A percentile compares a stretch with the other conserved stretches of the same genome.
Conservation (phyloP, 2,888 invertebrate species). For the Sussaba pulchella region DNA sequence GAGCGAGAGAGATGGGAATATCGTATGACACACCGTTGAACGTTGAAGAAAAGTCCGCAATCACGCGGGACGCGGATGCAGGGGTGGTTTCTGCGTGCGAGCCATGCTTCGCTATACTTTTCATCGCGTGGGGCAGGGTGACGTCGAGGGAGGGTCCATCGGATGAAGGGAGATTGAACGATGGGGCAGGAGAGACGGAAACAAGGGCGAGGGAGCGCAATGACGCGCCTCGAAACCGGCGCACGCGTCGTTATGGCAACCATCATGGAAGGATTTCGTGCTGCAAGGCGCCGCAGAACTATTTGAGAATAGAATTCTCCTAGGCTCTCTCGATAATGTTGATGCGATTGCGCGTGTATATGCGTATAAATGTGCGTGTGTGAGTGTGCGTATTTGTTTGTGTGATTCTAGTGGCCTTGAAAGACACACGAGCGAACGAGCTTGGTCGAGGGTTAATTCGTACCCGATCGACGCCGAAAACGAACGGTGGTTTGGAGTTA, state of each 20-base stretch:
- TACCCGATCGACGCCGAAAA: constrained; percentile 1
- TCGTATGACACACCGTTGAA: constrained; percentile 19
- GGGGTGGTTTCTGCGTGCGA: constrained; percentile 26
- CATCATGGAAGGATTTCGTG: constrained; percentile 28
- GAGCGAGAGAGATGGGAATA: constrained; percentile 1
- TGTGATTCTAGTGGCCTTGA: constrained; percentile 52
- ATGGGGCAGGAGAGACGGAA: constrained; percentile 1
- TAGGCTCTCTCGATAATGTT: constrained; percentile 24
- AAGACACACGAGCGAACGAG: constrained; percentile 30
- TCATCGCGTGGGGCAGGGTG: constrained; percentile 42
- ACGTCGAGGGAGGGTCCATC: constrained; percentile 14
- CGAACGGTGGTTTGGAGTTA: not conserved
- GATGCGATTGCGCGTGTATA: not conserved
- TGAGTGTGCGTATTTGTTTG: not conserved
- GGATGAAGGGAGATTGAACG: constrained; percentile 1
- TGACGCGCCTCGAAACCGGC: not conserved
- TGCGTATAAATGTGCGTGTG: not conserved
- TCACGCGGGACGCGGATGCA: constrained; percentile 33
- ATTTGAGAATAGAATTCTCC: constrained; percentile 38
- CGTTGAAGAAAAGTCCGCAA: constrained; percentile 11
- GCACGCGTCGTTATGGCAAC: constrained; percentile 58
- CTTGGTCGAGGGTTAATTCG: constrained; percentile 39
- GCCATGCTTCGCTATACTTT: constrained; percentile 14
- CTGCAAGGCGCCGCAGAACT: constrained; percentile 42
- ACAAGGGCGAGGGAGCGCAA: constrained; percentile 1